Evolutionary conservation across 2,113 vertebrate genomes (phyloP), one percentile per base, ranked within the genome.

Genomic region (Ptyas mucosa): DNA sequence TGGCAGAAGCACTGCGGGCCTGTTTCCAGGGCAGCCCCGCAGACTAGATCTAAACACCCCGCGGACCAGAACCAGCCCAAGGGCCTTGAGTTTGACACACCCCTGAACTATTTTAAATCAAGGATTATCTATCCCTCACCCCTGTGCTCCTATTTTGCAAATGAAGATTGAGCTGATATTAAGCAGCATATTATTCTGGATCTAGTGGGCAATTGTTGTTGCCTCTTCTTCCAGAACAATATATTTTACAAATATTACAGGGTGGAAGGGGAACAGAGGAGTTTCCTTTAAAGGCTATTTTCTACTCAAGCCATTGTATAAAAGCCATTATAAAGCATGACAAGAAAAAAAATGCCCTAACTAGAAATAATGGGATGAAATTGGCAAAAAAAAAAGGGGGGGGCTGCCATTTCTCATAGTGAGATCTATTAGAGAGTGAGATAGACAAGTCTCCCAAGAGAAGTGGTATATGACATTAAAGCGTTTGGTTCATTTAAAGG

Each of bases 351-450:
- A 93, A 91, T 91, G 93, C 88, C 49, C n/a, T 94, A 95, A 95
- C 95, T 93, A 89, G 95, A 39, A 93, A 91, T 96, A 95, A 96
- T 94, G 95, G 95, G 24, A 64, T 95, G 95, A 96, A 90, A 95
- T 93, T 96, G 94, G 93, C 92, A 75, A 91, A 95, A 95, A 91
- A 91, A 34, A 92, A 94, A 91, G 91, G n/a, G n/a, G n/a, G n/a
- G n/a, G n/a, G 81, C 94, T 92, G 94, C 58, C 43, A 29, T 96
- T 96, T 92, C 92, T 95, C 95, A 89, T 91, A 96, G 91, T 92
- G 93, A 95, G 92, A 96, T 95, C 93, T 96, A 1, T 96, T 95
- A 95, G 94, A 51, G 85, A 92, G 69, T 92, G 92, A 96, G 92
- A 95, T 46, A 94, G 92, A 1, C 93, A 96, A 93, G 69, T 58